Percentiles rank a stretch among this genome's conserved stretches.
These are phyloP conservation scores for Phyllostomus discolor DNA, from an alignment of 2,113 vertebrate genomes.

Conservation along the genomic window DNA sequence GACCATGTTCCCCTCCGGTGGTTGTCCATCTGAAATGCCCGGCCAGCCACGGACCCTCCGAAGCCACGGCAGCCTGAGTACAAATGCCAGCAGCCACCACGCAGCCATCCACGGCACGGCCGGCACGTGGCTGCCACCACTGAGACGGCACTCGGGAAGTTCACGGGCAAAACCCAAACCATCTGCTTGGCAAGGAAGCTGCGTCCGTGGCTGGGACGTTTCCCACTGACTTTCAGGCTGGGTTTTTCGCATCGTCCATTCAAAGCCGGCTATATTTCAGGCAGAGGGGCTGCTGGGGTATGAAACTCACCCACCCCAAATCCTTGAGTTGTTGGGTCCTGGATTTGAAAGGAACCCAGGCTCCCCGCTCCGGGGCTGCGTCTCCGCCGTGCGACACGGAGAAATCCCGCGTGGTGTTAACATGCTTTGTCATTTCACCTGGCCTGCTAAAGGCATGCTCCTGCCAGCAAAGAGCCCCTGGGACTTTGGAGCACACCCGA, in stretches of 20 bases:
- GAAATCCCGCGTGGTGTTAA: no score
- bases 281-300: not conserved
- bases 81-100: not conserved
- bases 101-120: not conserved
- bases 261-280: no score
- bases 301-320: not conserved
- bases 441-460: no score
- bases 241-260: no score
- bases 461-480: not conserved
- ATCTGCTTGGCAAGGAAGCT: no score
- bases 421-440: no score
- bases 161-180: no score
- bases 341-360: no score
- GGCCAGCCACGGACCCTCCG: not conserved
- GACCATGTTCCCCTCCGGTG: rapidly evolving
- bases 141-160: no score
- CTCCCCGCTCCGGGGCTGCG: not conserved
- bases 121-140: rapidly evolving
- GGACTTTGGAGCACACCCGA: not conserved
- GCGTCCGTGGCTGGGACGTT: no score
- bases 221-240: no score
- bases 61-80: not conserved
- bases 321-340: rapidly evolving
- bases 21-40: no score
- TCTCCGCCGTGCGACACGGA: rapidly evolving